These are phyloP conservation scores for Scaptomyza hsui DNA, from an alignment of 1,140 invertebrate genomes.

Conservation along the genomic window DNA sequence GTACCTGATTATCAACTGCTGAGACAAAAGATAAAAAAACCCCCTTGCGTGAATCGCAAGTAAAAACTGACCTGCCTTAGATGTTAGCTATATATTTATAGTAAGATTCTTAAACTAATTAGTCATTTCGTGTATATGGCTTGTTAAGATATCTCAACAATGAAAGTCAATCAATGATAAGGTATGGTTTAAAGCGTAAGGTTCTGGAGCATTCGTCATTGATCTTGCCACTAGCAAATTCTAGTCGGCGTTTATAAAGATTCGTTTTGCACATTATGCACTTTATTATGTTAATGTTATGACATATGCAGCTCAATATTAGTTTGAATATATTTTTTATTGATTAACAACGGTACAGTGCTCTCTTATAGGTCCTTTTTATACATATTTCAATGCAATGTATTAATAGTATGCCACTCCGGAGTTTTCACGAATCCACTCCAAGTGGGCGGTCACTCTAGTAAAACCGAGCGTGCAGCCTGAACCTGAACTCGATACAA, in stretches of 20 bases:
- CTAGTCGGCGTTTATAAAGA: too few relatives aligned
- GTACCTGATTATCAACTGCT: slow-evolving; percentile 15
- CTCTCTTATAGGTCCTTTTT: not conserved
- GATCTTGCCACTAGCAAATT: too few relatives aligned
- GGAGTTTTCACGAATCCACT: slow-evolving; percentile 84
- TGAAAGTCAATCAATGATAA: too few relatives aligned
- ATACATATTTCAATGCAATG: too few relatives aligned
- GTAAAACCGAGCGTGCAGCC: slow-evolving; percentile 79
- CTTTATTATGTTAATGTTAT: too few relatives aligned
- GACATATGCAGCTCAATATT: too few relatives aligned
- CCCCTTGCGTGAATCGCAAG: slow-evolving; percentile 36
- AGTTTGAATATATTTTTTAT: not conserved
- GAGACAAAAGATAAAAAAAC: slow-evolving; percentile 26
- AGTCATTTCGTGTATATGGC: not conserved
- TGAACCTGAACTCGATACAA: slow-evolving; percentile 31
- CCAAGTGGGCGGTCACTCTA: slow-evolving; percentile 84
- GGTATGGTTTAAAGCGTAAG: too few relatives aligned
- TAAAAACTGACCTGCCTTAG: not conserved
- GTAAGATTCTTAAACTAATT: not conserved
- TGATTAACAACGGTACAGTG: too few relatives aligned
- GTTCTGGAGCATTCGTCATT: too few relatives aligned
- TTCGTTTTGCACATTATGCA: too few relatives aligned
- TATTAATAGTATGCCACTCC: slow-evolving; percentile 53
- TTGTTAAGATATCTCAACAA: too few relatives aligned
- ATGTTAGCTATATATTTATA: not conserved